Conservation (phyloP, 1,140 invertebrate species). For the Nomia melanderi region DNA sequence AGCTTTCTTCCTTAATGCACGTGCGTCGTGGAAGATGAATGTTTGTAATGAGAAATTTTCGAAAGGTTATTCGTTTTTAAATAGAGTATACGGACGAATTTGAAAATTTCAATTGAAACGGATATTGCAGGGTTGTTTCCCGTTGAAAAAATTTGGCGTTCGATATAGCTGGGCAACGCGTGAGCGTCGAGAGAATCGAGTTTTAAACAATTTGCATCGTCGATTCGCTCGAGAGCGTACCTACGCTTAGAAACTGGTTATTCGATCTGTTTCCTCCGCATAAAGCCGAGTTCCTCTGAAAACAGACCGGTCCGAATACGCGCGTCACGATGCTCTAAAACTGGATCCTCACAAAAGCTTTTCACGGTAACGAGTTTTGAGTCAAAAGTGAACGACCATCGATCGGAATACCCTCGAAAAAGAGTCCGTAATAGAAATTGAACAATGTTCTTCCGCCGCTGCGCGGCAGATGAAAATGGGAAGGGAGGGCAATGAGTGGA, state of each 20-base stretch:
- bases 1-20: too few relatives aligned
- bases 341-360: not conserved
- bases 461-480: not conserved
- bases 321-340: not conserved
- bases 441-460: not conserved
- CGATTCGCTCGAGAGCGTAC: not conserved
- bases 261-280: not conserved
- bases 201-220: not conserved
- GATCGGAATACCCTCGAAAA: not conserved
- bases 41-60: too few relatives aligned
- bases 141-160: too few relatives aligned
- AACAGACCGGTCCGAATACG: not conserved
- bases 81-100: too few relatives aligned
- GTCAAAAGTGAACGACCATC: not conserved
- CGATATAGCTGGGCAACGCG: too few relatives aligned
- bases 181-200: too few relatives aligned
- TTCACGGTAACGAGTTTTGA: not conserved
- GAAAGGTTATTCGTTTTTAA: too few relatives aligned
- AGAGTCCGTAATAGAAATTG: constrained; percentile 4
- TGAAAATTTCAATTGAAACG: too few relatives aligned
- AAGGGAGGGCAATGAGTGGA: not conserved
- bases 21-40: too few relatives aligned
- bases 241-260: not conserved
- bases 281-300: not conserved
- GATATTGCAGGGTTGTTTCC: too few relatives aligned